Evolutionary conservation across 2,888 invertebrate species (phyloP).

Genomic region (Ditula angustiorana): DNA sequence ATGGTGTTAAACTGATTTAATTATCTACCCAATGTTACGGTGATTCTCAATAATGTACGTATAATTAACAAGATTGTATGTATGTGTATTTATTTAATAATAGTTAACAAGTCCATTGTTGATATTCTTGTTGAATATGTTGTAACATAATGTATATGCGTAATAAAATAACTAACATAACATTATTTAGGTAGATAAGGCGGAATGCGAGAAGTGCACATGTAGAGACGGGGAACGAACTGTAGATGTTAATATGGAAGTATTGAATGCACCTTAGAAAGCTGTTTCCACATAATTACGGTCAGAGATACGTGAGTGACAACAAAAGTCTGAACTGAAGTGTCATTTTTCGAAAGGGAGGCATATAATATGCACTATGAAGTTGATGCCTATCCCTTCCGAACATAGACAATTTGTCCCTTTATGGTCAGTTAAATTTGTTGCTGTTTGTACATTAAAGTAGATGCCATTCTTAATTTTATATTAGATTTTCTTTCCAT

Average conservation of each 20-base stretch:
- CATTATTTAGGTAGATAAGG: conserved; percentile 46
- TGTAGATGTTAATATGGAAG: conserved; percentile 25
- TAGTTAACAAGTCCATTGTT: conserved; percentile 82
- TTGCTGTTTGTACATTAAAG: too few relatives aligned
- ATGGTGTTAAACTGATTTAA: conserved; percentile 85
- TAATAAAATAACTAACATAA: conserved; percentile 54
- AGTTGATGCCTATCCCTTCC: too few relatives aligned
- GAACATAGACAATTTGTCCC: too few relatives aligned
- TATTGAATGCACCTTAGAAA: conserved; percentile 16
- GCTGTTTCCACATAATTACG: conserved; percentile 22
- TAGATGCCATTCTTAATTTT: neutral
- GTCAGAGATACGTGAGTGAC: too few relatives aligned
- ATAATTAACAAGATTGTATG: conserved; percentile 41
- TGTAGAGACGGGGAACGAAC: conserved; percentile 14
- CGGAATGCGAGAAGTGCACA: conserved; percentile 7
- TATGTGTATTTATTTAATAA: conserved; percentile 72
- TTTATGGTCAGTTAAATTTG: too few relatives aligned
- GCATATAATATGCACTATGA: too few relatives aligned
- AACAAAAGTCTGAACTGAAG: too few relatives aligned
- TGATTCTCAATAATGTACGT: conserved; percentile 37
- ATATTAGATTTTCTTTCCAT: conserved; percentile 5
- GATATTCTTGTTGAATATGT: conserved; percentile 84
- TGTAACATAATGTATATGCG: conserved; percentile 72
- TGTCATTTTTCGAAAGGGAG: too few relatives aligned
- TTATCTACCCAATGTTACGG: conserved; percentile 13